Evolutionary conservation across 2,113 vertebrate genomes (phyloP).

Genomic region (Callopanchax toddi): DNA sequence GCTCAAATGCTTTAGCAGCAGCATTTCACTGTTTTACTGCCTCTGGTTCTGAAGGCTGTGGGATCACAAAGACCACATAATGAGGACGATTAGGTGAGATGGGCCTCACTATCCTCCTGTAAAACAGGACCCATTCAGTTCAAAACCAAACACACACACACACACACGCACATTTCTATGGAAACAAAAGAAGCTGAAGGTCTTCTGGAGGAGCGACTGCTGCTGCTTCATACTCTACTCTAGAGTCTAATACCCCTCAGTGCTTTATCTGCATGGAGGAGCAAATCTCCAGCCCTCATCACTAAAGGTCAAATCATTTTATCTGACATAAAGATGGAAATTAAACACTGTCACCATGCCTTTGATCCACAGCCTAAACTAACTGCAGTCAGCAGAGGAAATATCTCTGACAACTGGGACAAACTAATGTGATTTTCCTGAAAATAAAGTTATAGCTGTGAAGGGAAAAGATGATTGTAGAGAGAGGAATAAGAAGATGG

Average conservation of each 20-base stretch:
- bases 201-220: conserved; percentile 3
- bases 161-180: conserved; percentile 8
- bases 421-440: conserved; percentile 56
- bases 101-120: conserved; percentile 36
- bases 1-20: conserved; percentile 67
- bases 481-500: conserved; percentile 11
- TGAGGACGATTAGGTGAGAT: conserved; percentile 52
- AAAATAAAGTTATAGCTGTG: conserved; percentile 56
- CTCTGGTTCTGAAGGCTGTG: conserved; percentile 21
- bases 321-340: conserved; percentile 58
- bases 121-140: conserved; percentile 39
- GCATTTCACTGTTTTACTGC: conserved; percentile 33
- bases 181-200: conserved; percentile 31
- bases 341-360: conserved; percentile 35
- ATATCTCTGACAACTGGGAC: conserved; percentile 47
- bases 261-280: conserved; percentile 38
- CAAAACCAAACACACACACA: conserved; percentile 24
- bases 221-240: no score
- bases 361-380: conserved; percentile 68
- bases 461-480: conserved; percentile 14
- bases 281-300: conserved; percentile 53
- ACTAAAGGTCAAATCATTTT: conserved; percentile 43
- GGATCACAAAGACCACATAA: conserved; percentile 48
- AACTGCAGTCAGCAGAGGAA: conserved; percentile 58
- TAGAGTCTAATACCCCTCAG: conserved; percentile 33